Conservation (phyloP, 1,140 invertebrate genomes). For the Periplaneta americana region DNA sequence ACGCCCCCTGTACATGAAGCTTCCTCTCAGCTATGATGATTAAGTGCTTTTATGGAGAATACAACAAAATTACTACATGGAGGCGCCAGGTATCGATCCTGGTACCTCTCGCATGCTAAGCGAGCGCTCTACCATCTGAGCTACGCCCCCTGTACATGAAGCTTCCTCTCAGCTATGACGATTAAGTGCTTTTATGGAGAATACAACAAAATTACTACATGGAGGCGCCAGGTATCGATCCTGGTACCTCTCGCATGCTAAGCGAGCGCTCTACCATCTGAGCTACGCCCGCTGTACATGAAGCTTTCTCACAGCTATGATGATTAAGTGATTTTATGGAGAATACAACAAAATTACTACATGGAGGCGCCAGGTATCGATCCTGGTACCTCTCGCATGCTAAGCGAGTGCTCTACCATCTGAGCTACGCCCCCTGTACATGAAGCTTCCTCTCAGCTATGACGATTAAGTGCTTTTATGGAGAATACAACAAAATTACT, state of each 20-base stretch:
- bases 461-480: too few species aligned
- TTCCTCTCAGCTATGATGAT: too few species aligned
- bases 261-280: constrained; percentile 21
- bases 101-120: constrained; percentile 21
- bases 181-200: too few species aligned
- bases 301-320: constrained; percentile 14
- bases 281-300: constrained; percentile 17
- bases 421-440: constrained; percentile 21
- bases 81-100: constrained; percentile 20
- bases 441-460: too few species aligned
- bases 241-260: constrained; percentile 20
- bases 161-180: too few species aligned
- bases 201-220: too few species aligned
- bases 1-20: too few species aligned
- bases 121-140: constrained; percentile 21
- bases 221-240: constrained; percentile 20
- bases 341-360: too few species aligned
- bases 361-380: constrained; percentile 20
- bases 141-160: constrained; percentile 21
- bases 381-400: constrained; percentile 20
- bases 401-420: constrained; percentile 21
- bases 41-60: too few species aligned
- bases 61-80: too few species aligned
- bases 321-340: too few species aligned
- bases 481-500: too few species aligned